Percentiles rank a stretch among this genome's conserved stretches.
These are phyloP conservation scores for Zenarchopterus dispar DNA, from an alignment of 2,797 vertebrate genomes.

Conservation along the genomic window DNA sequence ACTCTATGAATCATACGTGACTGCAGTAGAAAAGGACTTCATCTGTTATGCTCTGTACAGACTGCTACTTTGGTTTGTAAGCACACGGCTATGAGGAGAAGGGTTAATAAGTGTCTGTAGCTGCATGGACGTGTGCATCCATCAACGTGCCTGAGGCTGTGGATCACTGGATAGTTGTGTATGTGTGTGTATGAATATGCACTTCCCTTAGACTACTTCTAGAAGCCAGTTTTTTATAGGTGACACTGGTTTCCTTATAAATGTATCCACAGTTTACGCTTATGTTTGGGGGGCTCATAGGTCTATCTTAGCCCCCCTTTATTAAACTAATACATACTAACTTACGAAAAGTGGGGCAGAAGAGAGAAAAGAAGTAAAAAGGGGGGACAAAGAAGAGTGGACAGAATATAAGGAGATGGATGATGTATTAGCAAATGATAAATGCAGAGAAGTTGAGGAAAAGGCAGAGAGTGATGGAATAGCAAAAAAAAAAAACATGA, in stretches of 20 bases:
- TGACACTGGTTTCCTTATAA: conserved; percentile 49
- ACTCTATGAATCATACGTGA: conserved; percentile 75
- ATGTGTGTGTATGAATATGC: conserved; percentile 36
- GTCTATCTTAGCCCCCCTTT: conserved; percentile 4
- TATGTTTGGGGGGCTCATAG: conserved; percentile 33
- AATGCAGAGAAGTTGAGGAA: conserved; percentile 10
- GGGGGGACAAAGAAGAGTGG: conserved; percentile 3
- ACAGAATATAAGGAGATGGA: conserved; percentile 3
- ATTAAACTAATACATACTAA: conserved; percentile 17
- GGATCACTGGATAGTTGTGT: conserved; percentile 45
- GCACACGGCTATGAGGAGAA: conserved; percentile 43
- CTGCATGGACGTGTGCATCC: conserved; percentile 43
- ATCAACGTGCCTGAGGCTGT: conserved; percentile 52
- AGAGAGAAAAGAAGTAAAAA: conserved; percentile 12
- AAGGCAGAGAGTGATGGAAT: conserved; percentile 20
- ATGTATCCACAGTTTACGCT: conserved; percentile 60
- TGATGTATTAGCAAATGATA: conserved; percentile 6
- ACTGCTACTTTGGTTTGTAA: conserved; percentile 42
- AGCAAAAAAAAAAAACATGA: conserved; percentile 34
- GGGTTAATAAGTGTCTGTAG: conserved; percentile 59
- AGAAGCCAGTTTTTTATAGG: conserved; percentile 5
- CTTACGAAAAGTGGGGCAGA: conserved; percentile 10
- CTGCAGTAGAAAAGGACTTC: conserved; percentile 70
- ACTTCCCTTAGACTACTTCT: conserved; percentile 29
- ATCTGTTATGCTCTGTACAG: conserved; percentile 62